Evolutionary conservation across 2,113 vertebrate genomes (phyloP).

Genomic region (Daubentonia madagascariensis): DNA sequence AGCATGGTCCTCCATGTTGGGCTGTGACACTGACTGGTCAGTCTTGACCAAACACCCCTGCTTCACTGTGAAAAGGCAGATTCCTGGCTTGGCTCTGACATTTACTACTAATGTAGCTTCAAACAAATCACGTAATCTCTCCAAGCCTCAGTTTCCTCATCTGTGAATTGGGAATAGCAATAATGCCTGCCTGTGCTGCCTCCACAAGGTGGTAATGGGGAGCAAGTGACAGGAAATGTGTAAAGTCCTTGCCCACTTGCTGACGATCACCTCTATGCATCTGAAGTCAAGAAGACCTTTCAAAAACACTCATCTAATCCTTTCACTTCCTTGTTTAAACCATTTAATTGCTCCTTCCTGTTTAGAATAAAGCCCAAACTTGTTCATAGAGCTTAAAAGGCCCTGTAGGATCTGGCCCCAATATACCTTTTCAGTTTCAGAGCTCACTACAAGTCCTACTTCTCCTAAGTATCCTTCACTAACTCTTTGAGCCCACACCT

Average conservation of each 20-base stretch:
- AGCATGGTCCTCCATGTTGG: neutral
- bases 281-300: neutral
- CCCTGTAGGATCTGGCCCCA: neutral
- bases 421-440: neutral
- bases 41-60: neutral
- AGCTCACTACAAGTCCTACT: neutral
- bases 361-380: conserved; percentile 2
- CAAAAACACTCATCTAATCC: neutral
- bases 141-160: neutral
- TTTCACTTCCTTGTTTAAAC: conserved; percentile 27
- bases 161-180: neutral
- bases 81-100: neutral
- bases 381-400: neutral
- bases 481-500: neutral
- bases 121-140: neutral
- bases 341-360: conserved; percentile 30
- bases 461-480: neutral
- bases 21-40: neutral
- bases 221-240: neutral
- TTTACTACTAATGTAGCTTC: neutral
- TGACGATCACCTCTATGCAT: neutral
- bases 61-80: neutral
- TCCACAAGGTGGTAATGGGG: neutral
- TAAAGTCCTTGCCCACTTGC: neutral
- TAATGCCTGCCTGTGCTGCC: neutral